Percentiles rank a stretch among this genome's conserved stretches.
Evolutionary conservation across 2,113 vertebrate genomes (phyloP).

Genomic region (Anolis carolinensis): DNA sequence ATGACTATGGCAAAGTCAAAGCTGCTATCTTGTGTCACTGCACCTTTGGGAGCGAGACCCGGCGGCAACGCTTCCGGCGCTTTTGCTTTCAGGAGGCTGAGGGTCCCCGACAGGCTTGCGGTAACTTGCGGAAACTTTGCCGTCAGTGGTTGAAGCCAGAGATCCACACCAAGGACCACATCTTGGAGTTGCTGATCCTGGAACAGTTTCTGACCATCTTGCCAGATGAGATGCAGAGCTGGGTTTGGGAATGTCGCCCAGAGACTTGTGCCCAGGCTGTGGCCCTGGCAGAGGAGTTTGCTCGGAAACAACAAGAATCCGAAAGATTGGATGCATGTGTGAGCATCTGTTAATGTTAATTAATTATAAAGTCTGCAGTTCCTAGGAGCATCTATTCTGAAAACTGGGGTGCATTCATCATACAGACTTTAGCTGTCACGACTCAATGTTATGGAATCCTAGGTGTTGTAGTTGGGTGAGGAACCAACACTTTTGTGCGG

Average conservation of each 20-base stretch:
- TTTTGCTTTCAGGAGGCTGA: neutral
- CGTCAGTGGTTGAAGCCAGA: neutral
- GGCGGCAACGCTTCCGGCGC: neutral
- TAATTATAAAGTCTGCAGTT: no score
- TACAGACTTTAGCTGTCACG: no score
- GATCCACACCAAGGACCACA: neutral
- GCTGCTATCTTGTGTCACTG: neutral
- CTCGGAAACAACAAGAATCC: neutral
- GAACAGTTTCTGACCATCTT: constrained; percentile 3
- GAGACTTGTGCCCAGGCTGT: constrained; percentile 1
- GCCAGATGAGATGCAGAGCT: neutral
- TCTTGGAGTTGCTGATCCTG: neutral
- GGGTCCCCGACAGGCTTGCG: neutral
- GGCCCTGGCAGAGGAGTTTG: neutral
- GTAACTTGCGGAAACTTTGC: neutral
- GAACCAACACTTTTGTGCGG: no score
- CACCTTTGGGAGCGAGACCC: neutral
- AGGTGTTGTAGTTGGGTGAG: no score
- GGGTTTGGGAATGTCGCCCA: neutral
- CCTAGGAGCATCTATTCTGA: no score
- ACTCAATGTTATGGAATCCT: no score
- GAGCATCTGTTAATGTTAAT: neutral
- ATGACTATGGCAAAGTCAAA: neutral
- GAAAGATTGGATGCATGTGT: neutral
- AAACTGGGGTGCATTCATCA: no score